Evolutionary conservation across 2,888 invertebrate genomes (phyloP), one percentile per base, ranked within the genome.

Genomic region (Sepiola atlantica): DNA sequence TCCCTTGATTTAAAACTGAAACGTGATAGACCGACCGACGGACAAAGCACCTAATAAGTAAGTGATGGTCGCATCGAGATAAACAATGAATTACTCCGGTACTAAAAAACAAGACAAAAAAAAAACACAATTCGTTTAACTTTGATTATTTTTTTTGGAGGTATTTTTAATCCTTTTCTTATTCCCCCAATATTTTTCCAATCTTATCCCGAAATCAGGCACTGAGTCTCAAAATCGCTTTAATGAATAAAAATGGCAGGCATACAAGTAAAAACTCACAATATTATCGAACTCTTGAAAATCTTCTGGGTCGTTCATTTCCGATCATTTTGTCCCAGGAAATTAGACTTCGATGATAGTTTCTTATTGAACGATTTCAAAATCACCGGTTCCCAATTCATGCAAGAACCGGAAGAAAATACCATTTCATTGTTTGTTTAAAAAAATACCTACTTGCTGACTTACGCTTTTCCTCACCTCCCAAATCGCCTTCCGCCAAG

Each of bases 301-400:
- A 32, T 77, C 77, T 77, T 77, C 32, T n/a, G 77, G 77, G 16
- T 18, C 77, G 18, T 77, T 77, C 77, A 77, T 77, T 77, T 77
- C 77, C 77, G 77, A 77, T 77, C 77, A 77, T 77, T 77, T 77
- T 18, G 77, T n/a, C 16, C 32, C 77, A 77, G 77, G 77, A 77
- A 77, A 77, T 77, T 77, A 77, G 77, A n/a, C n/a, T 77, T 77
- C 77, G 77, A 77, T 77, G 77, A 77, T 77, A 77, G 77, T 32
- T 77, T 77, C 77, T 32, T n/a, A 77, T n/a, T 77, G 77, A 77
- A 32, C 77, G 77, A 77, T n/a, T 77, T 77, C 77, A 77, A 77
- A 77, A 77, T 32, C 32, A n/a, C n/a, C n/a, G 77, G 16, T 77
- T n/a, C 77, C n/a, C 32, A 77, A 77, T 77, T 77, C 77, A n/a